These are phyloP conservation scores for Halcyon badia DNA, from an alignment of 2,797 vertebrate species.

Conservation along the genomic window DNA sequence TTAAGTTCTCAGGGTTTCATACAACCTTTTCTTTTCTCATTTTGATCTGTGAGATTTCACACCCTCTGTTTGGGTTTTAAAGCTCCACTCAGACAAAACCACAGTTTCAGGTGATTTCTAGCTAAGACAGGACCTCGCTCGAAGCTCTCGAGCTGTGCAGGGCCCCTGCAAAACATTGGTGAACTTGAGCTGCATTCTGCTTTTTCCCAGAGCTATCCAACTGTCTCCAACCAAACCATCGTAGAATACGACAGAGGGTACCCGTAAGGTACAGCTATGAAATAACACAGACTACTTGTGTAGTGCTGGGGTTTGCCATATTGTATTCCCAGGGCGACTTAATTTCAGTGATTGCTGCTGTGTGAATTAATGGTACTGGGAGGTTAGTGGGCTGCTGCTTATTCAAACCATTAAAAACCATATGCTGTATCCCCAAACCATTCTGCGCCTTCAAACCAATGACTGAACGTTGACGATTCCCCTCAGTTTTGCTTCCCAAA, in stretches of 20 bases:
- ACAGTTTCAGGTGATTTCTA: conserved; percentile 42
- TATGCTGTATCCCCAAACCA: rapidly evolving
- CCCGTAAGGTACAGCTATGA: background rate
- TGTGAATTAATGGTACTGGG: background rate
- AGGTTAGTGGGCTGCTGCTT: background rate
- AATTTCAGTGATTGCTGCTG: background rate
- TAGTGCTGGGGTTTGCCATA: background rate
- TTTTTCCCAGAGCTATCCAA: too few species aligned
- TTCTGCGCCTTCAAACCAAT: background rate
- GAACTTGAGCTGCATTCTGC: background rate
- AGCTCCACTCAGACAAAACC: conserved; percentile 35
- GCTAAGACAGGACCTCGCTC: background rate
- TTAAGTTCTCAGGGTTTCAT: conserved; percentile 39
- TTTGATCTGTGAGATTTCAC: conserved; percentile 65
- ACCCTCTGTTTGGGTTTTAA: conserved; percentile 14
- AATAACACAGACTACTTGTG: rapidly evolving
- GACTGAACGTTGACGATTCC: rapidly evolving
- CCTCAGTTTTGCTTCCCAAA: background rate
- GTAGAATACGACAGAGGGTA: background rate
- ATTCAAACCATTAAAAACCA: background rate
- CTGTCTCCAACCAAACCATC: background rate
- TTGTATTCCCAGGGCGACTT: background rate
- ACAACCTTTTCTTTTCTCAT: background rate
- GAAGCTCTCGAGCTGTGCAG: background rate
- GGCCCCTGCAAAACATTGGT: background rate